phyloP scores from a whole-genome alignment of 2,113 vertebrate species.

The Xiphophorus hellerii region DNA sequence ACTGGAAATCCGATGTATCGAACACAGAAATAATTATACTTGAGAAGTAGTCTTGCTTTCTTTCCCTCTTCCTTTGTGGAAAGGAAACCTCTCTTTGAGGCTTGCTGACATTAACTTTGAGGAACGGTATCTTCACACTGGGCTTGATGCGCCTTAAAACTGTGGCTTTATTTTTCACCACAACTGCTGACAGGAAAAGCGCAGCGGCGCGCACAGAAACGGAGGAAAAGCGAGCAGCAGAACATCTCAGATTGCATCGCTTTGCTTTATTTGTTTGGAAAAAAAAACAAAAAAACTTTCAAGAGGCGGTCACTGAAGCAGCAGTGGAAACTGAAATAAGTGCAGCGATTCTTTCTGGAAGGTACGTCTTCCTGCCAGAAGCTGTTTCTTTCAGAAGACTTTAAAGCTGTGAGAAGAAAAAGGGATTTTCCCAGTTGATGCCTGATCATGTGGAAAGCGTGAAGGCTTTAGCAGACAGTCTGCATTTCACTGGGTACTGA shows the following conservation, averaged over 20 bases:
- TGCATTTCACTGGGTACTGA: neutral
- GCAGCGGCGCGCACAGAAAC: neutral
- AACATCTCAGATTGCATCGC: conserved; percentile 23
- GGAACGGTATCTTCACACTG: neutral
- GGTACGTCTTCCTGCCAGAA: conserved; percentile 29
- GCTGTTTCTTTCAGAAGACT: conserved; percentile 38
- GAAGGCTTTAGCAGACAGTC: conserved; percentile 3
- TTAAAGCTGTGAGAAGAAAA: conserved; percentile 29
- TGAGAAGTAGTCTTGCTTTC: conserved; percentile 48
- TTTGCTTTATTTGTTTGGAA: conserved; percentile 45
- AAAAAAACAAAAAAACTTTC: conserved; percentile 4
- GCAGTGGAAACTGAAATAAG: conserved; percentile 51
- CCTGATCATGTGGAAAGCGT: conserved; percentile 3
- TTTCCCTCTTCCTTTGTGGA: conserved; percentile 2
- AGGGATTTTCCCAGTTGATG: conserved; percentile 26
- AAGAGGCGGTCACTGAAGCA: conserved; percentile 29
- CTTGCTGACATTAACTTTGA: conserved; percentile 19
- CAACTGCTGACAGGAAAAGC: conserved; percentile 1
- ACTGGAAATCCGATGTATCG: conserved; percentile 72
- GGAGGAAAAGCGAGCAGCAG: neutral
- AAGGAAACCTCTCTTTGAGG: neutral
- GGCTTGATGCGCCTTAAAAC: conserved; percentile 21
- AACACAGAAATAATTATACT: conserved; percentile 59
- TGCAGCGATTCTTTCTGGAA: conserved; percentile 34
- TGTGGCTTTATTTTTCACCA: conserved; percentile 18